Base-by-base conservation (phyloP, 2,888 invertebrate species). In the Tetramorium bicarinatum region DNA sequence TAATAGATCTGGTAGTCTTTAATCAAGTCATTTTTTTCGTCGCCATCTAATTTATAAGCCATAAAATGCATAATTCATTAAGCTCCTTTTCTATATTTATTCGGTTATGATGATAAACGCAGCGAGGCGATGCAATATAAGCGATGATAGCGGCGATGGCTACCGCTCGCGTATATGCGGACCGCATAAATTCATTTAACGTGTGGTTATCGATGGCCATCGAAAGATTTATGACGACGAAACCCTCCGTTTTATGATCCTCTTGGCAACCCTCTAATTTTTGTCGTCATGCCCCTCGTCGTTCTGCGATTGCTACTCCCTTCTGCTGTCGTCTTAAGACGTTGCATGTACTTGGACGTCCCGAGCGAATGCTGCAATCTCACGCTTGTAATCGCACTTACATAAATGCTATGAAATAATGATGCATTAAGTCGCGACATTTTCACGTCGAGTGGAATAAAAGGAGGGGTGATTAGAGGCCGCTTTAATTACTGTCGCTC, bases 131-230 rank as follows among this genome's bases (percentile, higher is more conserved):
- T 38, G 47, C 38, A 64, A 64, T 64, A 64, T 62, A 64, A 41
- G 18, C 76, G 64, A 76, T 62, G 75, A 75, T 79, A 69, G 59
- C 15, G 54, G 21, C 62, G 18, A 25, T 15, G 56, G 47, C 76
- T 64, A 69, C n/a, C 56, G 66, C 25, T 85, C 83, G 82, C 76
- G 85, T 82, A 83, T 85, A 54, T 80, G 21, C 72, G 64, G 61
- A 56, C 49, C 75, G 85, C 86, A 87, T 89, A 89, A 90, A 89
- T 89, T 90, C 85, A 90, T 90, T 90, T 88, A 90, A 86, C 87
- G 83, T 64, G 82, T 80, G 82, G 80, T 83, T 84, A 85, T 85
- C 88, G 89, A 87, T 89, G 87, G 62, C 59, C 76, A 87, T 89
- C 85, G 84, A 54, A 41, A 83, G 87, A 90, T 90, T 90, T 90